Base-by-base conservation (phyloP, 2,113 vertebrate genomes). In the Symphodus melops region DNA sequence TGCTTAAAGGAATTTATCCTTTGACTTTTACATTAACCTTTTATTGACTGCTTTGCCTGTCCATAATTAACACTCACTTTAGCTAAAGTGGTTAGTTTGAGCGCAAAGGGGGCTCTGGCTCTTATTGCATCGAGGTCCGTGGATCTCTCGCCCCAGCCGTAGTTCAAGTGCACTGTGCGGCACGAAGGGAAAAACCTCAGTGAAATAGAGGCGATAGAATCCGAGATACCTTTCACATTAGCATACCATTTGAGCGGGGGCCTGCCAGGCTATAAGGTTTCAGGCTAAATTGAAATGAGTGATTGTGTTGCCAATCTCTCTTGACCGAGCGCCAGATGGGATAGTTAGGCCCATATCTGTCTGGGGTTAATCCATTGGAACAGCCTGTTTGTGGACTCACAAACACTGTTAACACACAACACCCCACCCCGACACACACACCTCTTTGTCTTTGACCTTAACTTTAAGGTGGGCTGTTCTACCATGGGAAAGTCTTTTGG, bases 11-110 rank as follows among this genome's bases (percentile, higher is more conserved):
- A 97, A 97, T 98, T 96, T 96, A 96, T 97, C 96, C 96, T 95
- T 94, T 97, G 97, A 96, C 97, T 98, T 94, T 94, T 97, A 95
- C 97, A 99, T 99, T 99, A 99, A 99, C 98, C 98, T 98, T 96
- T 96, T 98, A 99, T 98, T 98, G 97, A 99, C 97, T 97, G 94
- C 95, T 96, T 94, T 95, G 96, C 96, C 96, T 96, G 94, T 96
- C 96, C 95, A 96, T 98, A 98, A 98, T 99, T 98, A 99, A 97
- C 97, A 96, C 96, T 95, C 96, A 96, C 96, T 98, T 98, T 96
- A 98, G 96, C 94, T 95, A 96, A 96, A 97, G 96, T 97, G 96
- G 95, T 97, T 97, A 96, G 96, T 96, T 96, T 96, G 88, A 95
- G 94, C 93, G 81, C 25, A 65, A 90, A 87, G 88, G 89, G 86